These are phyloP conservation scores for Clitarchus hookeri DNA, from an alignment of 2,888 invertebrate species.

Conservation along the genomic window DNA sequence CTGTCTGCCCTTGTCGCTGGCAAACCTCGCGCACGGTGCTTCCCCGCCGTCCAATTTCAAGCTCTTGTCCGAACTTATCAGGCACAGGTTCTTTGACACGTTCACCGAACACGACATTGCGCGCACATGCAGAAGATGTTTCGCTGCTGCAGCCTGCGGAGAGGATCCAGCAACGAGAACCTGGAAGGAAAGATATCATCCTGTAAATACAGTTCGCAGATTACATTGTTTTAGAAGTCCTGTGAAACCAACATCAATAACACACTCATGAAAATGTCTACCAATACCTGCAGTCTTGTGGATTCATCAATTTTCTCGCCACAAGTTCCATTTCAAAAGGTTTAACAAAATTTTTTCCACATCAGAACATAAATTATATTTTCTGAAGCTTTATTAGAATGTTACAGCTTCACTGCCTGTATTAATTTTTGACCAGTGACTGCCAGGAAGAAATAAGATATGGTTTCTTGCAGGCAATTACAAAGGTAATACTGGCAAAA, in stretches of 20 bases:
- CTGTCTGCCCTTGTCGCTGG: constrained; percentile 44
- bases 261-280: background rate
- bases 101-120: background rate
- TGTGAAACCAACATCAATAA: background rate
- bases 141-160: background rate
- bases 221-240: background rate
- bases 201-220: background rate
- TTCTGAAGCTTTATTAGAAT: no score
- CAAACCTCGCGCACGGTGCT: background rate
- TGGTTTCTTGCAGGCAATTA: no score
- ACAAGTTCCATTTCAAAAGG: no score
- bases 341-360: no score
- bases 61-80: background rate
- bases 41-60: background rate
- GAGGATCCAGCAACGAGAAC: background rate
- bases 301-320: no score
- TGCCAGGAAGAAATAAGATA: no score
- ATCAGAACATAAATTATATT: no score
- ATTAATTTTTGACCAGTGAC: no score
- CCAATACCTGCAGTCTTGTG: no score
- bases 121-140: background rate
- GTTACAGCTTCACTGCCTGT: no score
- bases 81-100: background rate
- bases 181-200: background rate
- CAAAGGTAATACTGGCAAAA: no score